Percentiles rank a stretch among this genome's conserved stretches.
phyloP scores from a whole-genome alignment of 1,140 invertebrate species.

The Drosophila bocqueti region DNA sequence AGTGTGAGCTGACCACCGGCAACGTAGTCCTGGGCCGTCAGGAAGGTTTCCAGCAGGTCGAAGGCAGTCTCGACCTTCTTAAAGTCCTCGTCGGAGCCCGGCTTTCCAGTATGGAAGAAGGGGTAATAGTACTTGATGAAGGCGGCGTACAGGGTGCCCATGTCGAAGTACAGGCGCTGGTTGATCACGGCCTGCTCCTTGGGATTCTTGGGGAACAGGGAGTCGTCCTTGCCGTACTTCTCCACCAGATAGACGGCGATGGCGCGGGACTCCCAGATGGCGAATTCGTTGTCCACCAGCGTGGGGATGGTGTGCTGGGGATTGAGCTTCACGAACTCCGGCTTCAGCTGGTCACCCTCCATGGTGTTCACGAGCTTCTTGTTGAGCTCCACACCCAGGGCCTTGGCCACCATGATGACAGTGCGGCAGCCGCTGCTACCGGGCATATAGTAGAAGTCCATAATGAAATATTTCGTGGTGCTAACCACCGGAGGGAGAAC shows the following conservation, averaged over 20 bases:
- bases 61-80: conserved; percentile 5
- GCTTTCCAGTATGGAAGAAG: background rate
- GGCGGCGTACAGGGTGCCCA: conserved; percentile 3
- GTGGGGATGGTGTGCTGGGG: conserved; percentile 8
- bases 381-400: conserved; percentile 7
- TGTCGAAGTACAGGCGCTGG: conserved; percentile 7
- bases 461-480: background rate
- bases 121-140: conserved; percentile 8
- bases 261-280: conserved; percentile 4
- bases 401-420: conserved; percentile 7
- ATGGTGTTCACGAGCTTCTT: conserved; percentile 1
- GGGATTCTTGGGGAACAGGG: conserved; percentile 7
- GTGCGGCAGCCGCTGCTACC: conserved; percentile 5
- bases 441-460: conserved; percentile 15
- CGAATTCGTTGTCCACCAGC: conserved; percentile 1
- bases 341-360: conserved; percentile 5
- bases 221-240: conserved; percentile 8
- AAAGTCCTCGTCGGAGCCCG: background rate
- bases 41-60: background rate
- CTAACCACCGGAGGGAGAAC: background rate
- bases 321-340: conserved; percentile 2
- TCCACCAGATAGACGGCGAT: conserved; percentile 6
- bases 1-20: conserved; percentile 1
- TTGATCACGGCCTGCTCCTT: conserved; percentile 11
- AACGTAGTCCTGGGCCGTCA: conserved; percentile 2